phyloP scores from a whole-genome alignment of 2,888 invertebrate species.

The Ennomos quercinarius region DNA sequence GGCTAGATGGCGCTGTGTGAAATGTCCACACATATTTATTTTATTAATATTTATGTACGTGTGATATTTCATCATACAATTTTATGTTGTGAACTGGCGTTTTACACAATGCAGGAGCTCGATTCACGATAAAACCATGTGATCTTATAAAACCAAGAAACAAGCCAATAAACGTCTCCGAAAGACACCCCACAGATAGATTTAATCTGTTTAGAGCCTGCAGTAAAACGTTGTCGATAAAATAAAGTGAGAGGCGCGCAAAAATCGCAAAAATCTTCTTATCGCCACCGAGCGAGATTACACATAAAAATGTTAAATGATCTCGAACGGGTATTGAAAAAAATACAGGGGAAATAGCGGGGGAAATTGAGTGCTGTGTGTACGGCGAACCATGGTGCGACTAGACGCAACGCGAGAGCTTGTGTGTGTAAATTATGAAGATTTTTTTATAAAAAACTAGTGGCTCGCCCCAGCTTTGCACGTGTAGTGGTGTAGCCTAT shows the following conservation, averaged over 20 bases:
- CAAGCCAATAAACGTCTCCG: constrained; percentile 68
- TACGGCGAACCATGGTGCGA: constrained; percentile 44
- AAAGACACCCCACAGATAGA: constrained; percentile 69
- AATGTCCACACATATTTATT: too few relatives aligned
- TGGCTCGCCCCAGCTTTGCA: too few relatives aligned
- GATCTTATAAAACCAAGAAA: constrained; percentile 61
- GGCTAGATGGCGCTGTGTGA: too few relatives aligned
- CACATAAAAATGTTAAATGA: constrained; percentile 86
- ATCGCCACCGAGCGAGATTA: constrained; percentile 81
- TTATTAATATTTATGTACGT: too few relatives aligned
- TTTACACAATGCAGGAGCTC: background rate
- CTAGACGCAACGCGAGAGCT: background rate
- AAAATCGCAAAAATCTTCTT: constrained; percentile 72
- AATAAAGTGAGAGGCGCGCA: constrained; percentile 76
- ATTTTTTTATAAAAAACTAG: too few relatives aligned
- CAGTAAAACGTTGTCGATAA: constrained; percentile 79
- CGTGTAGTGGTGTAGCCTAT: too few relatives aligned
- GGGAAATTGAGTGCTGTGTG: constrained; percentile 61
- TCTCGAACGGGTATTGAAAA: constrained; percentile 82
- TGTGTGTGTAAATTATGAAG: too few relatives aligned
- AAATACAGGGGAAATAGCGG: constrained; percentile 75
- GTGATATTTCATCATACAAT: too few relatives aligned
- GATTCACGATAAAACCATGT: constrained; percentile 19
- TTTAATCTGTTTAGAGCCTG: constrained; percentile 81
- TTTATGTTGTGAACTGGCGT: too few relatives aligned